These are phyloP conservation scores for Galagoides demidoff DNA, from an alignment of 2,797 vertebrate species.

Conservation along the genomic window DNA sequence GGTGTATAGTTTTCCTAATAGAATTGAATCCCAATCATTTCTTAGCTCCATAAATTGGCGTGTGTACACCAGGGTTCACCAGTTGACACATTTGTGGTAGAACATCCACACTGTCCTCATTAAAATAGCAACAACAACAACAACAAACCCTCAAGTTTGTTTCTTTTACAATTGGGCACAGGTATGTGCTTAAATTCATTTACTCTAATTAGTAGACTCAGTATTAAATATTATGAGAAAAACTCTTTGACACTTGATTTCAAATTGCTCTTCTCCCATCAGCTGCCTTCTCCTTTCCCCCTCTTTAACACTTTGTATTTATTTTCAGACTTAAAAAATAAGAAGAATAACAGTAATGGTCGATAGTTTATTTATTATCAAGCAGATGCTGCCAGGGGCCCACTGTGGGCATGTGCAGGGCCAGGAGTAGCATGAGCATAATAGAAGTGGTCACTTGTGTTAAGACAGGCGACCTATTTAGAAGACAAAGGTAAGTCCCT, in stretches of 20 bases:
- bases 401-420: too few relatives aligned
- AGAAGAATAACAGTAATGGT: not conserved
- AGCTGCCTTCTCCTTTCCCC: not conserved
- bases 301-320: not conserved
- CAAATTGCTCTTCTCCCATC: not conserved
- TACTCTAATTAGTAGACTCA: not conserved
- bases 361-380: not conserved
- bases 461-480: not conserved
- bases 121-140: not conserved
- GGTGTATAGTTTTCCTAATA: not conserved
- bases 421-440: not conserved
- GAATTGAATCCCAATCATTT: not conserved
- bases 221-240: not conserved
- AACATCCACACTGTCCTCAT: not conserved
- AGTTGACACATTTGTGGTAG: not conserved
- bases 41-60: not conserved
- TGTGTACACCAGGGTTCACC: not conserved
- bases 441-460: not conserved
- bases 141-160: not conserved
- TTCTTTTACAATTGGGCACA: not conserved
- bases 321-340: not conserved
- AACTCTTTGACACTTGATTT: conserved; percentile 18
- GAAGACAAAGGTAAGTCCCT: not conserved
- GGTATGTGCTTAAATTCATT: not conserved
- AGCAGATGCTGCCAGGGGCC: not conserved